Conservation (phyloP, 1,140 invertebrate genomes). For the Drosophila parvula region DNA sequence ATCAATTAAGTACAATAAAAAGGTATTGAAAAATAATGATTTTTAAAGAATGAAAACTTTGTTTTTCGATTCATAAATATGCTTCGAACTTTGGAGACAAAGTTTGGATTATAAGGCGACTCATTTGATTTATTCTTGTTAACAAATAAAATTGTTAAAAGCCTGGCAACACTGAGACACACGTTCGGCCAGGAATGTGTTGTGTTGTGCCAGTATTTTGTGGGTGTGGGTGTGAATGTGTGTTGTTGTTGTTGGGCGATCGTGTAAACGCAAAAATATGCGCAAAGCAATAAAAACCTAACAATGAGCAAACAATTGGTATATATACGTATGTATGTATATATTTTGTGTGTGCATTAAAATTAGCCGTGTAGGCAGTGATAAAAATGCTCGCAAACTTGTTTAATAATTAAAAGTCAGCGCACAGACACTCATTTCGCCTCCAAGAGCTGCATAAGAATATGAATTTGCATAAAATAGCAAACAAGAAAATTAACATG, state of each 20-base stretch:
- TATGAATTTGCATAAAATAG: slow-evolving; percentile 58
- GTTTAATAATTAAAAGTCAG: slow-evolving; percentile 77
- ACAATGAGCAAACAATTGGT: slow-evolving; percentile 76
- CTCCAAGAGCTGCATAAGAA: slow-evolving; percentile 5
- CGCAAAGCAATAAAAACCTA: slow-evolving; percentile 68
- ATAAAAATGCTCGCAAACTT: slow-evolving; percentile 75
- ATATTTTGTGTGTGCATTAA: slow-evolving; percentile 44
- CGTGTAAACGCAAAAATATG: slow-evolving; percentile 79
- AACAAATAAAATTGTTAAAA: not conserved
- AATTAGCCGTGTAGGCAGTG: slow-evolving; percentile 69
- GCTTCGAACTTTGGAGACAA: no score
- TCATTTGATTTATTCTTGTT: not conserved
- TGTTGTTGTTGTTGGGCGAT: slow-evolving; percentile 37
- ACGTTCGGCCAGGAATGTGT: slow-evolving; percentile 28
- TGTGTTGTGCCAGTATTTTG: slow-evolving; percentile 21
- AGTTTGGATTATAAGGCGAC: no score
- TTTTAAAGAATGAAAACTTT: not conserved
- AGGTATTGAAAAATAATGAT: not conserved
- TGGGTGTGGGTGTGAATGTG: slow-evolving; percentile 6
- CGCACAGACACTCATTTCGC: slow-evolving; percentile 21
- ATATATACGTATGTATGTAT: slow-evolving; percentile 17
- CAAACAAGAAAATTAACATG: not conserved
- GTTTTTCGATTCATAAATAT: no score
- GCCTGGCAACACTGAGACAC: slow-evolving; percentile 5
- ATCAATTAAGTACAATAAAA: not conserved